A percentile compares a stretch with the other conserved stretches of the same genome.
These are phyloP conservation scores for Nesogale talazaci DNA, from an alignment of 2,113 vertebrate species.

Conservation along the genomic window DNA sequence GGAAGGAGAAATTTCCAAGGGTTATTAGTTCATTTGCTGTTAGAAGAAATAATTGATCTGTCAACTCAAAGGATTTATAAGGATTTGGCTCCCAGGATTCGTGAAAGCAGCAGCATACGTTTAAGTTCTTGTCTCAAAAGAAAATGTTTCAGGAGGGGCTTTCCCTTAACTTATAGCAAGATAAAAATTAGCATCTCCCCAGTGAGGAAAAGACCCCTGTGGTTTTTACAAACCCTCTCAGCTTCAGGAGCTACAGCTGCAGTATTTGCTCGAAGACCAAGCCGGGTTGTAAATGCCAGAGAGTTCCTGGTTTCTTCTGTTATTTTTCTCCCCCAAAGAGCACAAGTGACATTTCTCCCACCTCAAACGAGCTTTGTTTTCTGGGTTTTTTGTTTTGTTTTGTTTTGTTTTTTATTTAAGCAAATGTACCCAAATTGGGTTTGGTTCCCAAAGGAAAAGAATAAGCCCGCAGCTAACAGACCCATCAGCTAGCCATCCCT, in stretches of 20 bases:
- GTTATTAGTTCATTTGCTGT: slow-evolving; percentile 65
- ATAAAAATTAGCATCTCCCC: slow-evolving; percentile 74
- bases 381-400: too few relatives aligned
- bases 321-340: background rate
- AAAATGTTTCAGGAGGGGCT: slow-evolving; percentile 68
- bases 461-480: slow-evolving; percentile 75
- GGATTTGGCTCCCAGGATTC: slow-evolving; percentile 61
- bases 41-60: slow-evolving; percentile 65
- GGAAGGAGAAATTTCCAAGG: slow-evolving; percentile 63
- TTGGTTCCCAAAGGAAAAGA: slow-evolving; percentile 78
- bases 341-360: slow-evolving; percentile 70
- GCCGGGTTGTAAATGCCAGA: slow-evolving; percentile 40
- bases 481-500: slow-evolving; percentile 81
- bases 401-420: slow-evolving; percentile 45
- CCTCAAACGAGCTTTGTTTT: slow-evolving; percentile 42
- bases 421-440: slow-evolving; percentile 80
- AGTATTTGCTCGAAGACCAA: slow-evolving; percentile 1
- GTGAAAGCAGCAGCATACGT: slow-evolving; percentile 66
- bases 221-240: slow-evolving; percentile 29
- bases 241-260: background rate
- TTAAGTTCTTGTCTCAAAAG: slow-evolving; percentile 75
- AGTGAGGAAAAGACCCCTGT: background rate
- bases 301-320: slow-evolving; percentile 4
- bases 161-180: slow-evolving; percentile 63
- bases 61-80: slow-evolving; percentile 69